These are phyloP conservation scores for Sycophila sp. DNA, from an alignment of 1,140 invertebrate genomes.

Conservation along the genomic window DNA sequence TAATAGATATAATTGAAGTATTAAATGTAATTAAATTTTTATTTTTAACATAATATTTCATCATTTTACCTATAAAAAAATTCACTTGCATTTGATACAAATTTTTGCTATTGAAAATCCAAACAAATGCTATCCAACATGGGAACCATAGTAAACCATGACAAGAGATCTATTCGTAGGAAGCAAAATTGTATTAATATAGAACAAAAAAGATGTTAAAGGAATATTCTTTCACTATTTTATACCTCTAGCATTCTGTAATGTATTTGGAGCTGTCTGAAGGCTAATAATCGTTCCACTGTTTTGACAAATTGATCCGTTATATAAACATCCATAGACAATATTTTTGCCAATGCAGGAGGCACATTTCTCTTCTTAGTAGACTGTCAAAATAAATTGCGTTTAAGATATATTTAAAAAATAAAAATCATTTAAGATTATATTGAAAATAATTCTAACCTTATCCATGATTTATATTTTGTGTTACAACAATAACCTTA, in stretches of 20 bases:
- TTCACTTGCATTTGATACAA: slow-evolving; percentile 86
- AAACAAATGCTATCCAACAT: slow-evolving; percentile 78
- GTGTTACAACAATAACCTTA: too few species aligned
- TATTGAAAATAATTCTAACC: slow-evolving; percentile 6
- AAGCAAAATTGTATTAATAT: background rate
- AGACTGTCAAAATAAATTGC: slow-evolving; percentile 22
- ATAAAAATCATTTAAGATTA: background rate
- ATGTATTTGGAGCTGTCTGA: slow-evolving; percentile 72
- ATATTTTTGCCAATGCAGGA: slow-evolving; percentile 64
- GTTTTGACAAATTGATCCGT: slow-evolving; percentile 73
- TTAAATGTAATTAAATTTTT: background rate
- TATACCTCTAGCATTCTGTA: slow-evolving; percentile 78
- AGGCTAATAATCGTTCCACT: slow-evolving; percentile 68
- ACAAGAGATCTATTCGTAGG: slow-evolving; percentile 76
- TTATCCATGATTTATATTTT: slow-evolving; percentile 27
- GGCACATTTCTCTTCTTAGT: slow-evolving; percentile 68
- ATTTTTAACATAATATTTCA: slow-evolving; percentile 7
- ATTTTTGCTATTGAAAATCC: slow-evolving; percentile 73
- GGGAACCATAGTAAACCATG: slow-evolving; percentile 90
- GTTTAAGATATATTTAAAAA: background rate
- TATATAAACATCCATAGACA: slow-evolving; percentile 71
- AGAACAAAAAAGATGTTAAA: background rate
- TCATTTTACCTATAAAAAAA: slow-evolving; percentile 79
- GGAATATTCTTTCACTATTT: slow-evolving; percentile 44
- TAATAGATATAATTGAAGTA: background rate